Percentiles rank a stretch among this genome's conserved stretches.
Evolutionary conservation across 1,140 invertebrate genomes (phyloP).

Genomic region (Drosophila watanabei): DNA sequence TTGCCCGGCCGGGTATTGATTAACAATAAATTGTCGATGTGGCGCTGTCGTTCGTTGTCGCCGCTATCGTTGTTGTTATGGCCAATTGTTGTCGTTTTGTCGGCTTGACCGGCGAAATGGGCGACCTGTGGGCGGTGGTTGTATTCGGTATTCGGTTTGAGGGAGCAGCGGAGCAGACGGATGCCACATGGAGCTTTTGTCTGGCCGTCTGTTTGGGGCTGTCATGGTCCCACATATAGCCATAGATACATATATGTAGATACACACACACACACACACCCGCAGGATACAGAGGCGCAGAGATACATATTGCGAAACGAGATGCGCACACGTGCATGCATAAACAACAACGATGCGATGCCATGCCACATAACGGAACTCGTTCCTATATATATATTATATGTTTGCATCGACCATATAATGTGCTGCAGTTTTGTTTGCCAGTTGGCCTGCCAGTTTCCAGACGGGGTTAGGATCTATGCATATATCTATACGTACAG

Average conservation of each 20-base stretch:
- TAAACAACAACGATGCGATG: conserved; percentile 54
- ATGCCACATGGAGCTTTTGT: conserved; percentile 47
- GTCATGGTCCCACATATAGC: conserved; percentile 46
- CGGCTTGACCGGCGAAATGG: conserved; percentile 45
- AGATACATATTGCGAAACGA: conserved; percentile 32
- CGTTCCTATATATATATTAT: conserved; percentile 12
- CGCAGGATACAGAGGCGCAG: conserved; percentile 20
- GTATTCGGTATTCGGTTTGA: conserved; percentile 2
- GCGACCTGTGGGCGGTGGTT: conserved; percentile 28
- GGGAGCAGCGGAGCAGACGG: conserved; percentile 3
- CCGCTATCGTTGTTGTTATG: conserved; percentile 24
- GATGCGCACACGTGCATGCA: conserved; percentile 77
- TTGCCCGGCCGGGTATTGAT: conserved; percentile 38
- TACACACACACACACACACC: conserved; percentile 31
- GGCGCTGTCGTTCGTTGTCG: conserved; percentile 25
- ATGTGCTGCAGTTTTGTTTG: conserved; percentile 52
- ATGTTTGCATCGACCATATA: conserved; percentile 31
- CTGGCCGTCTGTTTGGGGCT: conserved; percentile 46
- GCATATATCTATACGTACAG: not conserved
- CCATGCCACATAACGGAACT: conserved; percentile 53
- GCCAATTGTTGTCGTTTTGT: conserved; percentile 27
- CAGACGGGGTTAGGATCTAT: conserved; percentile 64
- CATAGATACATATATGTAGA: conserved; percentile 24
- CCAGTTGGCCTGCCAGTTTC: conserved; percentile 32
- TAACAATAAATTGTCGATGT: conserved; percentile 52